Evolutionary conservation across 2,888 invertebrate genomes (phyloP).

Genomic region (Diadromus collaris): DNA sequence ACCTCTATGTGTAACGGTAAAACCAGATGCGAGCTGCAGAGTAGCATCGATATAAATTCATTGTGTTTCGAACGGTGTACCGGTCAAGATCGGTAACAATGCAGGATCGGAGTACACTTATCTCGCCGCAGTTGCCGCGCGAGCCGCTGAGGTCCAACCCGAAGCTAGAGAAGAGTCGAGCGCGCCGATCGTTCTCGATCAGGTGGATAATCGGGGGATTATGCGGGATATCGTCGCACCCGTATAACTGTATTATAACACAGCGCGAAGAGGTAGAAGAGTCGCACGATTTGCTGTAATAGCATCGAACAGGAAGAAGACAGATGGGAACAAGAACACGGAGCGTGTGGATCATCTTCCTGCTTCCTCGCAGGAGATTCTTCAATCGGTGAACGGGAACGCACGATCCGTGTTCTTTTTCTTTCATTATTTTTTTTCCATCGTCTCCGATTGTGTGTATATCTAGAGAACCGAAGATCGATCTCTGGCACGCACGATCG

Average conservation of each 20-base stretch:
- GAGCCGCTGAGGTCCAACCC: background rate
- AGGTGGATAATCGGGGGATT: constrained; percentile 71
- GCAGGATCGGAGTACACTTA: background rate
- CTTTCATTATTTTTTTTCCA: constrained; percentile 17
- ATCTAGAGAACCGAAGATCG: constrained; percentile 55
- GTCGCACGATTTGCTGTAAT: constrained; percentile 57
- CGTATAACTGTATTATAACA: constrained; percentile 63
- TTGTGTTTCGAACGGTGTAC: constrained; percentile 63
- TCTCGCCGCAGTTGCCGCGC: background rate
- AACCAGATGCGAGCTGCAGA: constrained; percentile 54
- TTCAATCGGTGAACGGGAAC: constrained; percentile 19
- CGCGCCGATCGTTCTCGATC: constrained; percentile 68
- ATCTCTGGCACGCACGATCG: constrained; percentile 63
- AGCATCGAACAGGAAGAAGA: constrained; percentile 49
- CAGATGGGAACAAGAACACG: constrained; percentile 33
- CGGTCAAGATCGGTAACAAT: constrained; percentile 64
- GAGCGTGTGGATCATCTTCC: constrained; percentile 52
- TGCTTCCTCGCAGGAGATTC: constrained; percentile 34
- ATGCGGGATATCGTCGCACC: constrained; percentile 63
- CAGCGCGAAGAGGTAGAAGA: constrained; percentile 37
- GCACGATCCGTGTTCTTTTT: constrained; percentile 18
- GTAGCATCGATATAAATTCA: constrained; percentile 62
- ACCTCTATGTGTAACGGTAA: constrained; percentile 60
- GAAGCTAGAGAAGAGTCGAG: constrained; percentile 50
- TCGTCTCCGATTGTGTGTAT: constrained; percentile 13